Evolutionary conservation across 2,888 invertebrate genomes (phyloP).

Genomic region (Melinopterus prodromus): DNA sequence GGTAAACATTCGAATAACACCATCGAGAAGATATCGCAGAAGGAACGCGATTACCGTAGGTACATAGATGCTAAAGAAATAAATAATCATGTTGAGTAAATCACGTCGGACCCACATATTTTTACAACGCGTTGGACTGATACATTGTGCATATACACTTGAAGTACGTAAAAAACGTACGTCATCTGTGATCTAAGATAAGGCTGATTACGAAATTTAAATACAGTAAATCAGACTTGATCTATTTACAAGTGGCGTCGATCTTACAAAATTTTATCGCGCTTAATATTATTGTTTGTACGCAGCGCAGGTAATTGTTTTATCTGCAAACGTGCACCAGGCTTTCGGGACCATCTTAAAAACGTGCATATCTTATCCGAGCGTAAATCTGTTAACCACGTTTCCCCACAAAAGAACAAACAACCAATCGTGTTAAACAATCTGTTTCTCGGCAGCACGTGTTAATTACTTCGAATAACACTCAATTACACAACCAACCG

Average conservation of each 20-base stretch:
- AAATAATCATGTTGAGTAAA: not conserved
- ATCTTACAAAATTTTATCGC: constrained; percentile 8
- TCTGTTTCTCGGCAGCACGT: not conserved
- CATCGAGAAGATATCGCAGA: too few relatives aligned
- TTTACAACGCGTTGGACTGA: not conserved
- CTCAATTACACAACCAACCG: not conserved
- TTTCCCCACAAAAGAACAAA: constrained; percentile 7
- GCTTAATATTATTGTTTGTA: constrained; percentile 12
- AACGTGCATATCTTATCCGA: constrained; percentile 8
- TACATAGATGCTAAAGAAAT: not conserved
- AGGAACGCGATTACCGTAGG: not conserved
- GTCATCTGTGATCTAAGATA: constrained; percentile 24
- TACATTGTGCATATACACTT: constrained; percentile 10
- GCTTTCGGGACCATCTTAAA: not conserved
- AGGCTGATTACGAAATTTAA: constrained; percentile 22
- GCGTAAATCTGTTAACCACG: not conserved
- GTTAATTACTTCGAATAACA: not conserved
- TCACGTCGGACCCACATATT: not conserved
- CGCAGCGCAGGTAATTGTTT: not conserved
- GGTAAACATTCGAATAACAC: not conserved
- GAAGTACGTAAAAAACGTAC: constrained; percentile 12
- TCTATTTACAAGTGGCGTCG: constrained; percentile 13
- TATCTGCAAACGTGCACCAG: constrained; percentile 22
- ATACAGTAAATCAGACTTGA: constrained; percentile 25
- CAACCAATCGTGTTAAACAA: not conserved